Base-by-base conservation (phyloP, 2,888 invertebrate genomes). In the Cheilosia vernalis region DNA sequence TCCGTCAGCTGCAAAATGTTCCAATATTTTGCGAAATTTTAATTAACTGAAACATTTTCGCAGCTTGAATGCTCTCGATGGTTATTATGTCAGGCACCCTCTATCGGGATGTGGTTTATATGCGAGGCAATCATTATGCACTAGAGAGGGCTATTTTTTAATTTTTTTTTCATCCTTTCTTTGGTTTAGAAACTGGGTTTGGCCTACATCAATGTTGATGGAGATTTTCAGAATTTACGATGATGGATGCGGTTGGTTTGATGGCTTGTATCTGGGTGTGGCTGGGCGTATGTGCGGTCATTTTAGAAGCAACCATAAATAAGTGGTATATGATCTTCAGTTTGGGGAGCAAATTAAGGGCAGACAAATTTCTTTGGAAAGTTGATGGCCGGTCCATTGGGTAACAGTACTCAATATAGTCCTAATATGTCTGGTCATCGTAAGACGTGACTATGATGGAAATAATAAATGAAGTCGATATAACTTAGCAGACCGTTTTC, bases 11-110 rank as follows among this genome's bases (percentile, higher is more conserved):
- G 55, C 49, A 51, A 73, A 83, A 58, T 69, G 73, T 70, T 83
- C 51, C 49, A 73, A 83, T 83, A 83, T 83, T 78, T 78, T 66
- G 67, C 49, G 33, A 56, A 73, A 69, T 78, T 83, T 78, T 78
- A 83, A 78, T 78, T 83, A 83, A 83, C 83, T 67, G 37, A 58
- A 19, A 73, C 21, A 67, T 67, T 66, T 73, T 67, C 15, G 7
- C 24, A 51, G 51, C 51, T 51, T 4, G 24, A 51, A 51, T 51
- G 51, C 51, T 9, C 24, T 24, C 51, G 24, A 24, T 24, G 51
- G 17, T 3, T 47, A 17, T 44, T 19, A 9, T 17, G 47, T 1
- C 6, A 9, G 47, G 4, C 17, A 17, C 17, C 9, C 42, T 67
- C 27, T 24, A 40, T 67, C 13, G 4, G 37, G 24, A 19, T 44